These are phyloP conservation scores for Pygmarrhopalites habei DNA, from an alignment of 1,140 invertebrate genomes.

Conservation along the genomic window DNA sequence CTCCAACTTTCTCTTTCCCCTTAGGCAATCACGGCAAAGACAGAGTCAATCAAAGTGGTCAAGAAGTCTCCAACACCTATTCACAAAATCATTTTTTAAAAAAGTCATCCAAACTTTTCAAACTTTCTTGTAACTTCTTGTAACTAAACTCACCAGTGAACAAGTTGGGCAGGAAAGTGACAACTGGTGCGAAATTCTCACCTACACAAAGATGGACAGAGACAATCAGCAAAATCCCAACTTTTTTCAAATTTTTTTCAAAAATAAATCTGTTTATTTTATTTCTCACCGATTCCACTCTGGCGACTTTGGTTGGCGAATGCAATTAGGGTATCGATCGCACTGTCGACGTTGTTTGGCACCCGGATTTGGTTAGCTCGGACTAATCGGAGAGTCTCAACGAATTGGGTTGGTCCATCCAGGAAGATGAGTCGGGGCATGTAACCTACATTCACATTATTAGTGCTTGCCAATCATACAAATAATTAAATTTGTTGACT, in stretches of 20 bases:
- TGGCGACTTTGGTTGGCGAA: constrained; percentile 37
- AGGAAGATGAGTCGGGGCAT: constrained; percentile 38
- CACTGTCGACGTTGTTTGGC: constrained; percentile 35
- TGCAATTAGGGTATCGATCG: constrained; percentile 38
- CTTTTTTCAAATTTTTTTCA: constrained; percentile 16
- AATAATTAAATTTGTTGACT: too few relatives aligned
- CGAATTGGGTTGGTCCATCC: constrained; percentile 39
- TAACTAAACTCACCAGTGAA: too few relatives aligned
- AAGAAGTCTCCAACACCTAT: constrained; percentile 38
- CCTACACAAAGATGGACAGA: neutral
- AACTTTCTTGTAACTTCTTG: too few relatives aligned
- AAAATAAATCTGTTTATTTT: constrained; percentile 25
- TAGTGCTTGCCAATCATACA: too few relatives aligned
- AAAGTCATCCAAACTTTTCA: too few relatives aligned
- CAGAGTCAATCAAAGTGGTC: constrained; percentile 33
- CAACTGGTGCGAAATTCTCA: constrained; percentile 30
- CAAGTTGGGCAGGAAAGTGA: constrained; percentile 38
- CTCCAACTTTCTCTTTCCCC: too few relatives aligned
- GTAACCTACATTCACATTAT: constrained; percentile 28
- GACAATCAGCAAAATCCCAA: constrained; percentile 12
- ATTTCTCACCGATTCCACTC: constrained; percentile 27
- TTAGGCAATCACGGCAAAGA: constrained; percentile 18
- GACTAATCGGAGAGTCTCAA: constrained; percentile 37
- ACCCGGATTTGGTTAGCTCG: constrained; percentile 38
- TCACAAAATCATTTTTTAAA: too few relatives aligned